Evolutionary conservation across 1,140 invertebrate genomes (phyloP), one percentile per base, ranked within the genome.

Genomic region (Antheraea pernyi): DNA sequence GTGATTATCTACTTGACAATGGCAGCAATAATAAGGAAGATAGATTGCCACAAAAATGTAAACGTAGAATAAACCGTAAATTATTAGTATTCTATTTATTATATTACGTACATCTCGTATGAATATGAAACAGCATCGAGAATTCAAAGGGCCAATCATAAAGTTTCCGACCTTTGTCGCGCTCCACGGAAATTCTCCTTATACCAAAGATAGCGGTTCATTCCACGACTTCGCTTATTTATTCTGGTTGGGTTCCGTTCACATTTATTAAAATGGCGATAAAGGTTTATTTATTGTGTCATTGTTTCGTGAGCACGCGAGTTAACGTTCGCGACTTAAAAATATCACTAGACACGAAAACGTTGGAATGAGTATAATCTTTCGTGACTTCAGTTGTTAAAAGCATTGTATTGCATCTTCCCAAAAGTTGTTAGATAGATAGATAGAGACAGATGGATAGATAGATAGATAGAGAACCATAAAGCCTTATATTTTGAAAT

Each of bases 261-360:
- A 79, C 83, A 88, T 90, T 87, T 90, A 90, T 88, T 90, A 90
- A 89, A 88, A 87, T 84, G 77, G 88, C 82, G 85, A 90, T 90
- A 90, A 88, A 84, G 80, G 76, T 72, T 78, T 87, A 88, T 90
- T 90, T 90, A 88, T 88, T 87, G 86, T 88, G 82, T 83, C 76
- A 71, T 73, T 79, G 79, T 83, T 84, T 74, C 58, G 67, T 75
- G 72, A 80, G 75, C 87, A 88, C 85, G 87, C 86, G 70, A 87
- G 59, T 75, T 70, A 77, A 65, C 36, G 18, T n/a, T 65, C 46
- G 64, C 9, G 42, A 65, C 64, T 65, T 19, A 46, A 46, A 46
- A 19, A 48, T 16, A 2, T 53, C 16, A n/a, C 9, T 53, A 10
- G 46, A 53, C 46, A 53, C 46, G 46, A 48, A 53, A 53, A 53